Conservation (phyloP, 2,113 vertebrate genomes). For the Leptobrachium leishanense region DNA sequence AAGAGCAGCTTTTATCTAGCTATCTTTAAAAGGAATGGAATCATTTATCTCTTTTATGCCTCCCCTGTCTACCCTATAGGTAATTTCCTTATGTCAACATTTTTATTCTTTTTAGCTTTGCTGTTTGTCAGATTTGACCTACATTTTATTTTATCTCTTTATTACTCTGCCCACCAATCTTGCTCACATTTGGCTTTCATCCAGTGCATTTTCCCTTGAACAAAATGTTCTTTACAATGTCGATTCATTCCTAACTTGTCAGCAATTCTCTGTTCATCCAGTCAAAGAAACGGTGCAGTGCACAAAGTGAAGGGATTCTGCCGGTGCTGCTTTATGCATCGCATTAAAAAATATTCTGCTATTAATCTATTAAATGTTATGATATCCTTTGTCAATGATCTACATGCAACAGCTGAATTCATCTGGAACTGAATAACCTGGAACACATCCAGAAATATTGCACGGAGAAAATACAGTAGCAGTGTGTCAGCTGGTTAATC, state of each 20-base stretch:
- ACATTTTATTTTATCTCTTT: slow-evolving; percentile 41
- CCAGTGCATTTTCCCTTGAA: slow-evolving; percentile 38
- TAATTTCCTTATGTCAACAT: slow-evolving; percentile 46
- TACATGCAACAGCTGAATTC: no score
- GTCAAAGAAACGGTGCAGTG: slow-evolving; percentile 23
- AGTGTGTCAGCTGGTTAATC: no score
- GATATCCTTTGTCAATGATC: no score
- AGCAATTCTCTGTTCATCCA: slow-evolving; percentile 43
- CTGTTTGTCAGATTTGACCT: slow-evolving; percentile 45
- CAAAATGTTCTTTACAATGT: slow-evolving; percentile 38
- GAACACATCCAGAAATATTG: no score
- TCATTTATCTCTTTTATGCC: slow-evolving; percentile 35
- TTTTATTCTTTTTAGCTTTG: slow-evolving; percentile 42
- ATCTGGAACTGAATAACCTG: no score
- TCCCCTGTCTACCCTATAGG: slow-evolving; percentile 40
- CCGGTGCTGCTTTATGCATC: slow-evolving; percentile 14
- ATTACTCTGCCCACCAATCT: slow-evolving; percentile 32
- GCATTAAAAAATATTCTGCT: no score
- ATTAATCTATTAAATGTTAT: no score
- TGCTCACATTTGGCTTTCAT: slow-evolving; percentile 44
- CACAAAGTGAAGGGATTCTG: slow-evolving; percentile 32
- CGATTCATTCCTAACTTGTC: slow-evolving; percentile 40
- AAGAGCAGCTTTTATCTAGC: slow-evolving; percentile 37
- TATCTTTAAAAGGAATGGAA: slow-evolving; percentile 37
- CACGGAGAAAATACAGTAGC: no score